Evolutionary conservation across 2,113 vertebrate genomes (phyloP), one percentile per base, ranked within the genome.

Genomic region (Peromyscus californicus): DNA sequence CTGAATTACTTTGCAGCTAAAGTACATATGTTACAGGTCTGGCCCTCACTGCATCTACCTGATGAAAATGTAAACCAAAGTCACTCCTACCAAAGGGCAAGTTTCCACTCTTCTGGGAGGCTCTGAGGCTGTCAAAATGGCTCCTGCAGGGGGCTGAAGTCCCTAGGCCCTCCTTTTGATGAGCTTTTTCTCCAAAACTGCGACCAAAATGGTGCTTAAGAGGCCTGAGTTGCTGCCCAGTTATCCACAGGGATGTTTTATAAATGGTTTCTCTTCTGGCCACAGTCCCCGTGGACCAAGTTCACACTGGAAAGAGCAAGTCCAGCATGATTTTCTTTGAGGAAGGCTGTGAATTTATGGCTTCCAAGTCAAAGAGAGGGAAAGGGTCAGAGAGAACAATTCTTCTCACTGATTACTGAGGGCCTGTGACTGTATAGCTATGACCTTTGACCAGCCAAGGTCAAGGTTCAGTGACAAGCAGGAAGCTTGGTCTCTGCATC

Each of bases 381-480:
- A 90, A 80, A 70, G 51, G 48, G 24, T 36, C 39, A 83, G 94
- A 79, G 15, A 96, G 93, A 26, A 69, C 15, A 86, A 54, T 54
- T 51, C 39, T 92, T 89, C 85, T 96, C 48, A 59, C 48, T 97
- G 97, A 98, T 76, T 89, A 26, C 57, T 85, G 21, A 54, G 93
- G 91, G 84, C 96, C 65, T 0, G 69, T 59, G 74, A 70, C 97
- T 94, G 24, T 29, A 83, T 88, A 95, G 96, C 97, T 94, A 94
- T 1, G 0, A 91, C 94, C 97, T 98, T 98, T 98, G 96, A 97
- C 0, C 0, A n/a, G 78, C 29, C 91, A 96, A 97, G 98, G 97
- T 96, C 98, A 98, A 98, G 97, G 97, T 97, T 98, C 96, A 97
- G 90, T 92, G 97, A 95, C 88, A 97, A 97, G 98, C 82, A 95